Base-by-base conservation (phyloP, 2,888 invertebrate species). In the Salpingus planirostris region DNA sequence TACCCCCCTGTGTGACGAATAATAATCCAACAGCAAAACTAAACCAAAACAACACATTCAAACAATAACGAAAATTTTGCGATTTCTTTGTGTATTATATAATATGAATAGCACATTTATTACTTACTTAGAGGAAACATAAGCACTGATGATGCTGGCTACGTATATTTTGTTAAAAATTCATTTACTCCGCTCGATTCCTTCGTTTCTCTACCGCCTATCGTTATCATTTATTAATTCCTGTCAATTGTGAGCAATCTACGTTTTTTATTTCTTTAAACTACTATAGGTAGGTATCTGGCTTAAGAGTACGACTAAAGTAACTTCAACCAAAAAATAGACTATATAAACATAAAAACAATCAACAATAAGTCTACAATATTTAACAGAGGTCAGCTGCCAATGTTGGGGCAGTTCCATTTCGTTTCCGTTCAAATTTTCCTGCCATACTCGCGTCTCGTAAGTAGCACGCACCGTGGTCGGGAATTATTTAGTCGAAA, bases 281-380 rank as follows among this genome's bases (percentile, higher is more conserved):
- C 32, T 35, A n/a, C n/a, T n/a, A n/a, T n/a, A n/a, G n/a, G n/a
- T n/a, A n/a, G n/a, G n/a, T n/a, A 31, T 38, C 22, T 28, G 34
- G 27, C 31, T 31, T 49, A 45, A 44, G 44, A 49, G 48, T 53
- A 54, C 55, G 52, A 50, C 51, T 54, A 50, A 52, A 51, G 58
- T 61, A 63, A 60, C 62, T 62, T 60, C 61, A 64, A 63, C 62
- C 62, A 62, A 63, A 62, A 58, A 64, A 64, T 64, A 64, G 59
- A 64, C 64, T 64, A 63, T 64, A 64, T 63, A 64, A 63, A 64
- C 62, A 63, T 64, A 62, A 64, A 64, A 64, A 64, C 64, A 64
- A 64, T 62, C 63, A 64, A 64, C 64, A 63, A 63, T 59, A 59
- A 59, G 51, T 57, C 58, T 60, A 59, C 57, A 59, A 52, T n/a